Percentiles rank a stretch among this genome's conserved stretches.
phyloP scores from a whole-genome alignment of 2,797 vertebrate species.

The Cephalopachus bancanus region DNA sequence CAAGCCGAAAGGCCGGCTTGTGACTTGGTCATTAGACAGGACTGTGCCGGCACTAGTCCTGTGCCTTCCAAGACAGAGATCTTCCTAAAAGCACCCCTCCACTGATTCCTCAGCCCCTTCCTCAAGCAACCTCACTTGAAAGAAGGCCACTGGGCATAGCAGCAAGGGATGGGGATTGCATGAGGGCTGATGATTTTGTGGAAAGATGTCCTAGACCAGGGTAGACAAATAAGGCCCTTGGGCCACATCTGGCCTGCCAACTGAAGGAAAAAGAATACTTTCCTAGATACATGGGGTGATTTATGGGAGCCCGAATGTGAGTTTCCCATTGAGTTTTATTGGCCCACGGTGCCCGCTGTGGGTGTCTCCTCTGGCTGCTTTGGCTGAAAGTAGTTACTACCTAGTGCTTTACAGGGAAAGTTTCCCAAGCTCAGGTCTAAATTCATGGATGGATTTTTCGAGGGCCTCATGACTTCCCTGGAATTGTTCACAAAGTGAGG shows the following conservation, averaged over 20 bases:
- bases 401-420: not conserved
- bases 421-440: not conserved
- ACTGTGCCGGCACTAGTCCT: rapidly evolving
- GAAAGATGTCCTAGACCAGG: not conserved
- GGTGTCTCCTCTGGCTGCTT: not conserved
- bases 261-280: not conserved
- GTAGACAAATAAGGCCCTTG: too few relatives aligned
- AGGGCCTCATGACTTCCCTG: not conserved
- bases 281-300: too few relatives aligned
- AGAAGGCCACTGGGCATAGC: not conserved
- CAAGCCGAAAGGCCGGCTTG: rapidly evolving
- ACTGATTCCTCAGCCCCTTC: not conserved
- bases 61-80: not conserved
- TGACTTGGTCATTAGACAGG: not conserved
- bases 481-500: not conserved
- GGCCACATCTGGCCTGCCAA: not conserved
- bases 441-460: not conserved
- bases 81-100: not conserved
- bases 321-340: not conserved
- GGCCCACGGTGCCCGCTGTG: rapidly evolving
- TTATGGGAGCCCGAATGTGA: constrained; percentile 12
- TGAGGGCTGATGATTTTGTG: not conserved
- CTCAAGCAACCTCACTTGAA: not conserved
- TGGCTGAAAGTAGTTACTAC: not conserved
- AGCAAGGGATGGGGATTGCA: not conserved